Evolutionary conservation across 2,113 vertebrate species (phyloP).

Genomic region (Vanacampus margaritifer): DNA sequence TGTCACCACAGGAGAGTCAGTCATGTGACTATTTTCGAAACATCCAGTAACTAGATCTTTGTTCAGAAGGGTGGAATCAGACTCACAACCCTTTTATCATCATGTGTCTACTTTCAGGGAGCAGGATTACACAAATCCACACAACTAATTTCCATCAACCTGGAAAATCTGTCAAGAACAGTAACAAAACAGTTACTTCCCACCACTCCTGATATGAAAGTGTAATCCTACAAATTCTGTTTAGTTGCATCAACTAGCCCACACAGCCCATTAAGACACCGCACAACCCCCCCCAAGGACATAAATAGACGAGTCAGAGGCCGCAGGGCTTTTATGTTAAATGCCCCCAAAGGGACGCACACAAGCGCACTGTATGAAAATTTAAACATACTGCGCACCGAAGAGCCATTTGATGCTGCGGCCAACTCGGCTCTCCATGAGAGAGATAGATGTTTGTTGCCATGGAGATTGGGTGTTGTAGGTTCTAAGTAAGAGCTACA

Average conservation of each 20-base stretch:
- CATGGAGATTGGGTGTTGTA: slow-evolving; percentile 41
- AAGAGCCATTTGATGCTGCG: slow-evolving; percentile 41
- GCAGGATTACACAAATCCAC: too few species aligned
- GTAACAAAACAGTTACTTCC: background rate
- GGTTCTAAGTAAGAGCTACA: slow-evolving; percentile 1
- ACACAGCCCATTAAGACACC: slow-evolving; percentile 7
- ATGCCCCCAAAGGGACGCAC: slow-evolving; percentile 35
- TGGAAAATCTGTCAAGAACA: background rate
- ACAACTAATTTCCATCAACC: too few species aligned
- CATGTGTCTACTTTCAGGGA: too few species aligned
- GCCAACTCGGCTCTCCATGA: slow-evolving; percentile 24
- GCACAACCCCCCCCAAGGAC: slow-evolving; percentile 14
- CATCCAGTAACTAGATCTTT: too few species aligned
- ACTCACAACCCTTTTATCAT: too few species aligned
- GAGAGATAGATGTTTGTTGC: slow-evolving; percentile 20
- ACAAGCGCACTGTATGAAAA: slow-evolving; percentile 25
- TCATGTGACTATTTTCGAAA: too few species aligned
- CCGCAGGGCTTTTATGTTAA: slow-evolving; percentile 38
- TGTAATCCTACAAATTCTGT: slow-evolving; percentile 2
- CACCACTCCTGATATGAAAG: background rate
- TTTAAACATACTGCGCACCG: slow-evolving; percentile 41
- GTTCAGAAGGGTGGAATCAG: too few species aligned
- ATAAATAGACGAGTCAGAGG: slow-evolving; percentile 42
- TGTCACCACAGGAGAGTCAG: too few species aligned
- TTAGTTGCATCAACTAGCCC: background rate